Base-by-base conservation (phyloP, 2,113 vertebrate species). In the Mystacornis crossleyi region DNA sequence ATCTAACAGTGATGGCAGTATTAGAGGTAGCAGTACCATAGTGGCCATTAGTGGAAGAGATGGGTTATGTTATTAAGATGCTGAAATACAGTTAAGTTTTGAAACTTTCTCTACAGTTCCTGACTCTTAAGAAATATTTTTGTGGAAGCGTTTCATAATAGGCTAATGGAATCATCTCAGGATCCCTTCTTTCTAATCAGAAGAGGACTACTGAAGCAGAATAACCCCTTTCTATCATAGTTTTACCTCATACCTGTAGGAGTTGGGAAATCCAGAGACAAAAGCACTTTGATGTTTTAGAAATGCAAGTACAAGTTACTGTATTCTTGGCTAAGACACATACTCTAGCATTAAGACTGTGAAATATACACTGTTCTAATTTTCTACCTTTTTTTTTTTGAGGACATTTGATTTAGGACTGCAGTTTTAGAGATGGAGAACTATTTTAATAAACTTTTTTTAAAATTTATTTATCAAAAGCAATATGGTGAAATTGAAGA, bases 401-500 rank as follows among this genome's bases (percentile, higher is more conserved):
- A 81, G 34, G 34, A 16, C 18, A 18, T 81, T 91, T 72, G 33
- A 12, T 87, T 57, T 81, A 73, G 15, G 26, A 62, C 38, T 85
- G 19, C 10, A 12, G 53, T 87, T 89, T 71, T 77, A 55, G 50
- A 47, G 23, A 6, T 83, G 34, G 19, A 80, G 14, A 61, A 53
- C 42, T 84, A 42, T 78, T 89, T 97, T 77, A 91, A 66, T 94
- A 65, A 97, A 80, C 80, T 80, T 72, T 15, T 91, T 21, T 90
- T 93, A 24, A 40, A 38, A 61, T 81, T 91, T 95, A 12, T 97
- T 91, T 96, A 92, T 96, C 97, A 98, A 92, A 98, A 99, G 99
- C 99, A 99, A 99, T 99, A 99, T 97, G 99, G 99, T 90, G 99
- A 99, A 97, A 99, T 99, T 94, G 99, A 99, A 98, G 99, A 99